phyloP scores from a whole-genome alignment of 2,113 vertebrate species.

The Physeter macrocephalus region DNA sequence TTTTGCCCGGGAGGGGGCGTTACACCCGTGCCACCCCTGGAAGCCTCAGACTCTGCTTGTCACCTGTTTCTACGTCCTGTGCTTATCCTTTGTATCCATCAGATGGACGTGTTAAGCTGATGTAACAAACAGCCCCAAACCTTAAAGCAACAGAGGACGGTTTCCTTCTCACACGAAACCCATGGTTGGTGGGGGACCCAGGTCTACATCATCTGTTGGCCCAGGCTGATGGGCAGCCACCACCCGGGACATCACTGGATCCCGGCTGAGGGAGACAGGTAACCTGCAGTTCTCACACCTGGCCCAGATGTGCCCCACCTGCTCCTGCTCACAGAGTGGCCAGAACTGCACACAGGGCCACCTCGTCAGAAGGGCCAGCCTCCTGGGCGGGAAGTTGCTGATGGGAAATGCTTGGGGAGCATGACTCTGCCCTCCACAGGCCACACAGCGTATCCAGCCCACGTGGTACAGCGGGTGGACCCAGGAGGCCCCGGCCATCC shows the following conservation, averaged over 20 bases:
- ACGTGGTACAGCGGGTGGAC: accelerated
- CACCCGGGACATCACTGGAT: not conserved
- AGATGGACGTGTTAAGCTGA: too few relatives aligned
- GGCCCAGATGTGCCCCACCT: accelerated
- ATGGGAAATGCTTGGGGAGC: not conserved
- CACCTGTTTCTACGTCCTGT: not conserved
- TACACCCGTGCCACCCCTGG: accelerated
- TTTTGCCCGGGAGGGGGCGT: not conserved
- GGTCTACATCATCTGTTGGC: not conserved
- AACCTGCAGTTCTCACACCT: not conserved
- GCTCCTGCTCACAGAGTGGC: not conserved
- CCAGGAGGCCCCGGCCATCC: not conserved
- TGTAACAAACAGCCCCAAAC: not conserved
- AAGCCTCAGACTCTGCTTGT: not conserved
- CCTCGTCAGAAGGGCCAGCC: not conserved
- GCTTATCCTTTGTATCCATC: not conserved
- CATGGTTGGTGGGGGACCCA: accelerated
- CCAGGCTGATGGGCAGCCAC: not conserved
- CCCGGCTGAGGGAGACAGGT: not conserved
- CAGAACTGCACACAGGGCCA: not conserved
- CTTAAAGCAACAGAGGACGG: not conserved
- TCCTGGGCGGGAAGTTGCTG: accelerated
- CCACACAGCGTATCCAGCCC: accelerated
- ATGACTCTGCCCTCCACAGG: not conserved
- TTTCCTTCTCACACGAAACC: not conserved